Percentiles rank a stretch among this genome's conserved stretches.
phyloP scores from a whole-genome alignment of 2,113 vertebrate genomes.

The Carollia perspicillata region DNA sequence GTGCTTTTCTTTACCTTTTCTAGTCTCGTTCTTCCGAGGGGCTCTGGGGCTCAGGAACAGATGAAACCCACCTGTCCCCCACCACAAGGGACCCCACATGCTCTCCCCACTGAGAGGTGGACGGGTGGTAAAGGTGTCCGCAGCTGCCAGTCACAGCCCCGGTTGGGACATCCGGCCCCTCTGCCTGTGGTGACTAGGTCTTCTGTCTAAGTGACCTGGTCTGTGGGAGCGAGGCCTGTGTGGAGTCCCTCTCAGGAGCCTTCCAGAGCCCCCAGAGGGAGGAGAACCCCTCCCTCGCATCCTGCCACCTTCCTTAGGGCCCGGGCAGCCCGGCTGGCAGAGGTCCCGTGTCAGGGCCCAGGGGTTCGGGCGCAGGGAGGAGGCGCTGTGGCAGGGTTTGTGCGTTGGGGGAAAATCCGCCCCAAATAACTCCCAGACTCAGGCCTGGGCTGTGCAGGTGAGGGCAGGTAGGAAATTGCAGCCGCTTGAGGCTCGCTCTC shows the following conservation, averaged over 20 bases:
- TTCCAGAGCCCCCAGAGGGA: neutral
- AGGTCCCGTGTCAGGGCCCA: neutral
- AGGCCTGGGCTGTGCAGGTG: neutral
- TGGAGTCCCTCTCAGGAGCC: neutral
- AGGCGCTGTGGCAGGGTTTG: neutral
- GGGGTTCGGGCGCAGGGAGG: neutral
- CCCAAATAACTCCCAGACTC: slow-evolving; percentile 63
- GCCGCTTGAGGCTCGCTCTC: slow-evolving; percentile 58
- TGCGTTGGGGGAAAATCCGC: neutral
- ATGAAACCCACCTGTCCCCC: neutral
- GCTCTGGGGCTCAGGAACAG: neutral
- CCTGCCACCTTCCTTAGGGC: neutral
- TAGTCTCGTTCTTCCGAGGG: neutral
- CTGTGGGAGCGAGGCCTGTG: neutral
- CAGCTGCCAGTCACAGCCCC: neutral
- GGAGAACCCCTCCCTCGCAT: too few relatives aligned
- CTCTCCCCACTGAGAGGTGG: neutral
- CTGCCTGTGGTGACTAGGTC: neutral
- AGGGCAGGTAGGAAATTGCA: slow-evolving; percentile 52
- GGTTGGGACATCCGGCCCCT: neutral
- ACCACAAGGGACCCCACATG: rapidly evolving
- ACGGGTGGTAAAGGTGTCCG: neutral
- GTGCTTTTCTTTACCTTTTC: neutral
- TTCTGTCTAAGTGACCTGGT: neutral
- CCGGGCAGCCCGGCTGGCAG: neutral